Conservation (phyloP, 2,888 invertebrate species). For the Drosophila recens region DNA sequence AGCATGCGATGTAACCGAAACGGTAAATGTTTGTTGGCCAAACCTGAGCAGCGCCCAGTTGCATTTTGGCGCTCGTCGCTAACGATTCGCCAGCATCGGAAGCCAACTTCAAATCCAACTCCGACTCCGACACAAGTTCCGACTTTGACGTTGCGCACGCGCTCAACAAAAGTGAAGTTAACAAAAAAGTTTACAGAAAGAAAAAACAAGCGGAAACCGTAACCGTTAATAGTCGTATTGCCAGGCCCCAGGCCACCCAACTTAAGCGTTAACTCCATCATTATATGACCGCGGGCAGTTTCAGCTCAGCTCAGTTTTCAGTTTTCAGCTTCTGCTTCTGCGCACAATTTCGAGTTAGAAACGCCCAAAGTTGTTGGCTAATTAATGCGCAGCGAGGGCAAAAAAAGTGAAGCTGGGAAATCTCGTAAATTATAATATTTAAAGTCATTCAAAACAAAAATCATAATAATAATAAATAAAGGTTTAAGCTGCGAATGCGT, state of each 20-base stretch:
- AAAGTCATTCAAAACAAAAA: conserved; percentile 30
- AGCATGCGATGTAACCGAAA: conserved; percentile 71
- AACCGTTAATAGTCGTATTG: conserved; percentile 41
- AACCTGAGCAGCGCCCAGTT: conserved; percentile 76
- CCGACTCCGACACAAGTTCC: not conserved
- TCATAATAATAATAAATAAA: conserved; percentile 24
- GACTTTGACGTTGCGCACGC: conserved; percentile 46
- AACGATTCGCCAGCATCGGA: conserved; percentile 69
- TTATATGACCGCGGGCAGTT: conserved; percentile 67
- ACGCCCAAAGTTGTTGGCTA: conserved; percentile 70
- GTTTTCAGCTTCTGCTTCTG: conserved; percentile 36
- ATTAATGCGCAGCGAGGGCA: conserved; percentile 68
- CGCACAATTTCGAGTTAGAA: conserved; percentile 49
- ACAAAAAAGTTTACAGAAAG: not conserved
- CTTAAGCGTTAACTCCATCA: conserved; percentile 17
- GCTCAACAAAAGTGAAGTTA: conserved; percentile 31
- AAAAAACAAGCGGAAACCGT: conserved; percentile 17
- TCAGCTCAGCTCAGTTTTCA: not conserved
- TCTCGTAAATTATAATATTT: conserved; percentile 73
- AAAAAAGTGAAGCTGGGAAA: conserved; percentile 61
- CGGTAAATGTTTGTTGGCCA: conserved; percentile 77
- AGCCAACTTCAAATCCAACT: conserved; percentile 9
- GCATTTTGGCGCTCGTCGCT: conserved; percentile 81
- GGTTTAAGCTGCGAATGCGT: conserved; percentile 43
- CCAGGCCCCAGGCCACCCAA: conserved; percentile 43